phyloP scores from a whole-genome alignment of 2,888 invertebrate genomes.

The Philereme transversata region DNA sequence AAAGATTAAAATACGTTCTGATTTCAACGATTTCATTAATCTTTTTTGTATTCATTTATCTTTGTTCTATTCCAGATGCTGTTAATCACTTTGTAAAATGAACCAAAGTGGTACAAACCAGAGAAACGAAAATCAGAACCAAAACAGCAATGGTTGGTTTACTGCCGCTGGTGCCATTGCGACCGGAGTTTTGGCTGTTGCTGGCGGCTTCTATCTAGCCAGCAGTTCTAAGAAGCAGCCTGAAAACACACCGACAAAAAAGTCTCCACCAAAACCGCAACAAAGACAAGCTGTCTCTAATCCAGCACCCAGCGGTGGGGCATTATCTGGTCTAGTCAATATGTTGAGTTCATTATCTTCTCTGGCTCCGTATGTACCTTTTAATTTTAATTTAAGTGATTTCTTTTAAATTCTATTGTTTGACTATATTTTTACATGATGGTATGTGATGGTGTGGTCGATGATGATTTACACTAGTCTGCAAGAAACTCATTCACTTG shows the following conservation, averaged over 20 bases:
- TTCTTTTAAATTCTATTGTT: too few species aligned
- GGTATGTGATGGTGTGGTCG: too few species aligned
- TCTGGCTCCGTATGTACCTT: neutral
- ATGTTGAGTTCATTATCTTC: constrained; percentile 14
- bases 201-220: constrained; percentile 32
- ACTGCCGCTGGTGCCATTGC: constrained; percentile 6
- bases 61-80: too few species aligned
- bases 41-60: too few species aligned
- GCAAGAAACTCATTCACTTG: too few species aligned
- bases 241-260: neutral
- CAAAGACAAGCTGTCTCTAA: neutral
- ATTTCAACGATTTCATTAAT: too few species aligned
- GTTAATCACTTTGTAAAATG: constrained; percentile 9
- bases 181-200: constrained; percentile 30
- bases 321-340: constrained; percentile 13
- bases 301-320: neutral
- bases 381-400: too few species aligned
- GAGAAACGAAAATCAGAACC: constrained; percentile 8
- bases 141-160: constrained; percentile 8
- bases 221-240: constrained; percentile 15
- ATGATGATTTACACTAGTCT: too few species aligned
- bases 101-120: constrained; percentile 6
- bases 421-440: too few species aligned
- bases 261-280: neutral
- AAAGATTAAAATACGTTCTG: too few species aligned